phyloP scores from a whole-genome alignment of 2,113 vertebrate genomes.

The Hydropotes inermis region DNA sequence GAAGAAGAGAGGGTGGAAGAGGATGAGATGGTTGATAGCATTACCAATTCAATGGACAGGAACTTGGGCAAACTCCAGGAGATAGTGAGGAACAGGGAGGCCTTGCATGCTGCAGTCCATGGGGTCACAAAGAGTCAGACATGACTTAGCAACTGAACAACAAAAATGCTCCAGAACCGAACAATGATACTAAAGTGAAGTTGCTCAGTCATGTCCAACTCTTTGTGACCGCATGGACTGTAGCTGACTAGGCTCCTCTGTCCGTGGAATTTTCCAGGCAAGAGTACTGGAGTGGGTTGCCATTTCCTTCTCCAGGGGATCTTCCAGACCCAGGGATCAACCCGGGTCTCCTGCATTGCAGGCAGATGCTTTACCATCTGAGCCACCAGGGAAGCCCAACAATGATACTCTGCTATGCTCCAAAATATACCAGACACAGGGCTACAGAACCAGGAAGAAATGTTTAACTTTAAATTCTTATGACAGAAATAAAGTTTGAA shows the following conservation, averaged over 20 bases:
- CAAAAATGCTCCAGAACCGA: background rate
- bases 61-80: background rate
- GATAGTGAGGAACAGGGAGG: background rate
- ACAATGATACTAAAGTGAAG: background rate
- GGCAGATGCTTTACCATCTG: background rate
- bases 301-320: background rate
- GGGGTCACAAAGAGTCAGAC: background rate
- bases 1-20: background rate
- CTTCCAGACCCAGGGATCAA: background rate
- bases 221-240: background rate
- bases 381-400: background rate
- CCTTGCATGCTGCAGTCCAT: background rate
- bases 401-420: accelerated
- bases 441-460: background rate
- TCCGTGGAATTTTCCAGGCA: background rate
- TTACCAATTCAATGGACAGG: background rate
- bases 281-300: background rate
- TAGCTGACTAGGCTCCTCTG: background rate
- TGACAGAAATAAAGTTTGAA: background rate
- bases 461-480: background rate
- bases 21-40: background rate
- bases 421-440: too few relatives aligned
- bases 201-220: accelerated
- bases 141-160: background rate
- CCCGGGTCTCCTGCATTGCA: background rate